A percentile compares a stretch with the other conserved stretches of the same genome.
These are phyloP conservation scores for Cardinalis cardinalis DNA, from an alignment of 2,113 vertebrate species.

Conservation along the genomic window DNA sequence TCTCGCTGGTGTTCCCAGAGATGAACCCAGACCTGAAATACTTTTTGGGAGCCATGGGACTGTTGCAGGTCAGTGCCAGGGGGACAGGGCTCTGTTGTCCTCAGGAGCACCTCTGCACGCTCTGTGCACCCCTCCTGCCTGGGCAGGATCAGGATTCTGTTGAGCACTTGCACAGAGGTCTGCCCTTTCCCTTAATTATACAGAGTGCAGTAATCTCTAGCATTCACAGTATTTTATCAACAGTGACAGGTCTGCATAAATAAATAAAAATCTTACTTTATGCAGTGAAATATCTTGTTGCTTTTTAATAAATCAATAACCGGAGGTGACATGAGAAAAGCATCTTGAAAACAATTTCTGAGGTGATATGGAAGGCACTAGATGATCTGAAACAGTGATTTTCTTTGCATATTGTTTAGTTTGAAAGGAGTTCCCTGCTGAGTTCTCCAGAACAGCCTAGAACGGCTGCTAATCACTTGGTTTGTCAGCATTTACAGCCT, in stretches of 20 bases:
- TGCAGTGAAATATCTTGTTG: slow-evolving; percentile 19
- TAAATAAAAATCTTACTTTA: slow-evolving; percentile 35
- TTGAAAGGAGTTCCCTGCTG: slow-evolving; percentile 1
- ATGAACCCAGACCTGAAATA: rapidly evolving
- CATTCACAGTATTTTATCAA: slow-evolving; percentile 21
- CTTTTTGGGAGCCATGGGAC: rapidly evolving
- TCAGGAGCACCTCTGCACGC: neutral
- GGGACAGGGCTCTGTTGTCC: neutral
- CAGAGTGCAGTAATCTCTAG: neutral
- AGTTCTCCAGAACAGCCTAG: slow-evolving; percentile 12
- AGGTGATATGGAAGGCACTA: slow-evolving; percentile 3
- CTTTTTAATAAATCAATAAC: slow-evolving; percentile 55
- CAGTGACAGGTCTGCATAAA: slow-evolving; percentile 32
- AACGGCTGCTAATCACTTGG: neutral
- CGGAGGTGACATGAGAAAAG: neutral
- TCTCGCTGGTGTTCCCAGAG: neutral
- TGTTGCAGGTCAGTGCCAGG: neutral
- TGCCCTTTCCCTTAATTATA: slow-evolving; percentile 18
- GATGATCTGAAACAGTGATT: slow-evolving; percentile 36
- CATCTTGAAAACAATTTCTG: neutral
- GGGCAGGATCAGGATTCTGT: neutral
- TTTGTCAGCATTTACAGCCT: slow-evolving; percentile 19
- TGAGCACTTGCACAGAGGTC: neutral
- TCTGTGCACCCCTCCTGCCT: neutral
- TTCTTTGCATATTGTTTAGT: slow-evolving; percentile 35